Evolutionary conservation across 1,140 invertebrate species (phyloP).

Genomic region (fruit fly (Drosophila melanogaster)): Release_6_plus_ISO1_MT NC_004354.4:12272501-12273000

Average conservation of each 20-base stretch:
- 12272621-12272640: not conserved
- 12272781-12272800: not conserved
- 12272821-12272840: not conserved
- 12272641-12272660: no score
- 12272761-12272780: not conserved
- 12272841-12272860: not conserved
- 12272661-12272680: no score
- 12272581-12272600: not conserved
- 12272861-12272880: not conserved
- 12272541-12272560: slow-evolving; percentile 18
- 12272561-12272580: not conserved
- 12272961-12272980: not conserved
- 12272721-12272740: not conserved
- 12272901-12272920: no score
- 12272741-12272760: not conserved
- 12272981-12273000: no score
- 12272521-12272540: slow-evolving; percentile 26
- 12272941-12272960: not conserved
- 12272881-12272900: not conserved
- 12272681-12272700: no score
- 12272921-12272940: no score
- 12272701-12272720: no score
- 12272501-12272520: slow-evolving; percentile 32
- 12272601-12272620: not conserved
- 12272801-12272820: not conserved